These are phyloP conservation scores for Netelia melanura DNA, from an alignment of 2,888 invertebrate species.

Conservation along the genomic window DNA sequence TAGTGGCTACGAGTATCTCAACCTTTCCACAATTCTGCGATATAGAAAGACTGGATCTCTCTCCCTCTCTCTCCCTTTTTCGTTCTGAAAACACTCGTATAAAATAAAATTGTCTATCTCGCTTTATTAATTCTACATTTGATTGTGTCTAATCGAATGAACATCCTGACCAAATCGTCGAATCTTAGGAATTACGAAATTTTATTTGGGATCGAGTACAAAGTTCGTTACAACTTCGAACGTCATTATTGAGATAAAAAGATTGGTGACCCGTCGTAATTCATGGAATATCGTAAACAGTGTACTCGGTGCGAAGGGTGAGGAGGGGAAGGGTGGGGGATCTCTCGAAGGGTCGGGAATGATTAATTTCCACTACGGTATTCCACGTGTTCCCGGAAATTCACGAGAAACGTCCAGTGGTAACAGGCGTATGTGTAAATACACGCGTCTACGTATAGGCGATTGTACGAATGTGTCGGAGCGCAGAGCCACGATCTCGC, in stretches of 20 bases:
- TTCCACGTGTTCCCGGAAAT: constrained; percentile 67
- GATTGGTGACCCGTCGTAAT: constrained; percentile 17
- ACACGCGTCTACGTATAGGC: constrained; percentile 35
- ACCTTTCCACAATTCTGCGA: too few species aligned
- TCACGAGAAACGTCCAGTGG: constrained; percentile 64
- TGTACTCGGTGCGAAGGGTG: constrained; percentile 12
- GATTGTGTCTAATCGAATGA: too few species aligned
- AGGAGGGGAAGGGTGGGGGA: neutral
- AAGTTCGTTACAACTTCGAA: neutral
- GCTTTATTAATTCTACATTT: too few species aligned
- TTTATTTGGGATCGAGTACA: neutral
- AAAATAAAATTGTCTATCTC: too few species aligned
- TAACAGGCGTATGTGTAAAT: constrained; percentile 47
- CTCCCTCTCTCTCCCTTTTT: too few species aligned
- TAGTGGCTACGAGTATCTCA: too few species aligned
- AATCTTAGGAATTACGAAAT: neutral
- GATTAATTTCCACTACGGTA: constrained; percentile 68
- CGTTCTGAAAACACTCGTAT: too few species aligned
- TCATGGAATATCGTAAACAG: constrained; percentile 60
- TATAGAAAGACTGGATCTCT: too few species aligned
- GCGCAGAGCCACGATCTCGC: constrained; percentile 58
- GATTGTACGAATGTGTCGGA: constrained; percentile 44
- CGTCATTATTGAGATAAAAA: constrained; percentile 21
- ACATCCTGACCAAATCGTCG: too few species aligned
- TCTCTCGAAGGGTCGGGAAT: constrained; percentile 55